Percentiles rank a stretch among this genome's conserved stretches.
These are phyloP conservation scores for Caenorhabditis elegans DNA, from an alignment of 1,140 invertebrate species.

Conservation along the genomic window WBcel235 BX284605.5:6759501-6760000, in stretches of 20 bases:
- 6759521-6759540: constrained; percentile 97
- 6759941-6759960: not conserved
- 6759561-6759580: constrained; percentile 70
- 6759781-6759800: constrained; percentile 82
- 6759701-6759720: too few species aligned
- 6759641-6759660: too few species aligned
- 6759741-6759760: too few species aligned
- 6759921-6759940: constrained; percentile 89
- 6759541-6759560: constrained; percentile 89
- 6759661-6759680: too few species aligned
- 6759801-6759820: constrained; percentile 93
- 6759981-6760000: not conserved
- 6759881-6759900: constrained; percentile 88
- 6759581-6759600: too few species aligned
- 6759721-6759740: too few species aligned
- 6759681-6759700: too few species aligned
- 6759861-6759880: not conserved
- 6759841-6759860: too few species aligned
- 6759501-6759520: constrained; percentile 87
- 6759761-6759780: constrained; percentile 86
- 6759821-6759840: constrained; percentile 73
- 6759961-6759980: constrained; percentile 5
- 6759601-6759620: too few species aligned
- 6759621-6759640: too few species aligned
- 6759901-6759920: constrained; percentile 93